phyloP scores from a whole-genome alignment of 1,140 invertebrate genomes.

The Aphis craccivora region DNA sequence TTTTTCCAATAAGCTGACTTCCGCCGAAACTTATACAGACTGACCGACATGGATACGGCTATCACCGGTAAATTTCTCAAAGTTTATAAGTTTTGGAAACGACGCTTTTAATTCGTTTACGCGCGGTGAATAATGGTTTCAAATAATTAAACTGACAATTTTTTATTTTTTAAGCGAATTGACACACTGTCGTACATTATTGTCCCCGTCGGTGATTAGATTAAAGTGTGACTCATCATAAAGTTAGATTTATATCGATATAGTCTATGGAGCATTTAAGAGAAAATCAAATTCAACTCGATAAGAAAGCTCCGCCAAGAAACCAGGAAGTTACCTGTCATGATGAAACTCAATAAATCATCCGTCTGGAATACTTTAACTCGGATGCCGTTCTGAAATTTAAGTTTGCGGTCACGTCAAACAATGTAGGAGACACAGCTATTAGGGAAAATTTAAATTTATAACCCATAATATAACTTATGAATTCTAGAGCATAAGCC shows the following conservation, averaged over 20 bases:
- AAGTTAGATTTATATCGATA: not conserved
- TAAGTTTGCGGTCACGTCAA: slow-evolving; percentile 7
- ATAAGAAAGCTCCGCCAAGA: not conserved
- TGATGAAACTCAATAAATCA: not conserved
- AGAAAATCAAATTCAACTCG: not conserved
- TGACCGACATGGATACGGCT: not conserved
- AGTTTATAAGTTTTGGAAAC: not conserved
- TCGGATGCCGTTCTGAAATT: not conserved
- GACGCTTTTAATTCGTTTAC: not conserved
- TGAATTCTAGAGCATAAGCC: not conserved
- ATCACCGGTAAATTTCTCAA: not conserved
- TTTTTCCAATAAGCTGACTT: not conserved
- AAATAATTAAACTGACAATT: not conserved
- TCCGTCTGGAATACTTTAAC: not conserved
- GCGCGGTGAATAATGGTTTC: not conserved
- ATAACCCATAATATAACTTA: not conserved
- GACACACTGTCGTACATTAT: not conserved
- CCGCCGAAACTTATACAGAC: not conserved
- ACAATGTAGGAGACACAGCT: not conserved
- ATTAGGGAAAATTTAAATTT: slow-evolving; percentile 4
- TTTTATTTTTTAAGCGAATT: not conserved
- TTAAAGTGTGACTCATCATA: not conserved
- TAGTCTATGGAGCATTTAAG: not conserved
- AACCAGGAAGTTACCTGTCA: not conserved
- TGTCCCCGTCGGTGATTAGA: not conserved